A percentile compares a stretch with the other conserved stretches of the same genome.
Evolutionary conservation across 2,888 invertebrate species (phyloP).

Genomic region (Acanthosoma haemorrhoidale): DNA sequence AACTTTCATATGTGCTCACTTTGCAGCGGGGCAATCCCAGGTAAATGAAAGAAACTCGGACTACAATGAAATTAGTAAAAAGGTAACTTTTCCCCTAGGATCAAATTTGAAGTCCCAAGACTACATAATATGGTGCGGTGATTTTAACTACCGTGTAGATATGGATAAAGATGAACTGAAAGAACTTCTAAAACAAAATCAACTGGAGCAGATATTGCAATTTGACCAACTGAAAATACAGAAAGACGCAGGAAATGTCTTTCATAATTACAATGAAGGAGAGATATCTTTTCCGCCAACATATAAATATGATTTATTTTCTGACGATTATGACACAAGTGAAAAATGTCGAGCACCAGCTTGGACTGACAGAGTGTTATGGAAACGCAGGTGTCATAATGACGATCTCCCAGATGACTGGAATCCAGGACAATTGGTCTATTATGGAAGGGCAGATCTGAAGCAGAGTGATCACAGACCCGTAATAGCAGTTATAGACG

Average conservation of each 20-base stretch:
- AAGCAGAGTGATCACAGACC: slow-evolving; percentile 98
- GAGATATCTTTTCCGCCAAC: slow-evolving; percentile 89
- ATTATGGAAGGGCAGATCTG: slow-evolving; percentile 89
- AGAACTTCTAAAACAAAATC: slow-evolving; percentile 68
- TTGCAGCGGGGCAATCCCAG: slow-evolving; percentile 94
- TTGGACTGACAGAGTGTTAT: slow-evolving; percentile 96
- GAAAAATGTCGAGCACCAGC: slow-evolving; percentile 96
- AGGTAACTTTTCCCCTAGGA: slow-evolving; percentile 86
- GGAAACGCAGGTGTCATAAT: slow-evolving; percentile 74
- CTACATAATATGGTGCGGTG: slow-evolving; percentile 98
- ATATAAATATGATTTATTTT: slow-evolving; percentile 97
- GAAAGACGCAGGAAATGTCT: slow-evolving; percentile 74
- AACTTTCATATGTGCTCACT: slow-evolving; percentile 97
- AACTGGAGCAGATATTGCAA: slow-evolving; percentile 69
- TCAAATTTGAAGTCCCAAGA: slow-evolving; percentile 90
- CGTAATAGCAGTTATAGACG: slow-evolving; percentile 83
- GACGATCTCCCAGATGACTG: slow-evolving; percentile 58
- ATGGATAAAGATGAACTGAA: slow-evolving; percentile 92
- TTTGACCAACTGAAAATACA: slow-evolving; percentile 75
- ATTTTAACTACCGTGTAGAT: slow-evolving; percentile 97
- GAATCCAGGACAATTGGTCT: slow-evolving; percentile 71
- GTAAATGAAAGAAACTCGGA: slow-evolving; percentile 92
- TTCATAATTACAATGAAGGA: slow-evolving; percentile 90
- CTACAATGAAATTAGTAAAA: slow-evolving; percentile 90
- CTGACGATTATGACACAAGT: slow-evolving; percentile 98